Evolutionary conservation across 1,140 invertebrate genomes (phyloP), one percentile per base, ranked within the genome.

Genomic region (Lepidurus apus): DNA sequence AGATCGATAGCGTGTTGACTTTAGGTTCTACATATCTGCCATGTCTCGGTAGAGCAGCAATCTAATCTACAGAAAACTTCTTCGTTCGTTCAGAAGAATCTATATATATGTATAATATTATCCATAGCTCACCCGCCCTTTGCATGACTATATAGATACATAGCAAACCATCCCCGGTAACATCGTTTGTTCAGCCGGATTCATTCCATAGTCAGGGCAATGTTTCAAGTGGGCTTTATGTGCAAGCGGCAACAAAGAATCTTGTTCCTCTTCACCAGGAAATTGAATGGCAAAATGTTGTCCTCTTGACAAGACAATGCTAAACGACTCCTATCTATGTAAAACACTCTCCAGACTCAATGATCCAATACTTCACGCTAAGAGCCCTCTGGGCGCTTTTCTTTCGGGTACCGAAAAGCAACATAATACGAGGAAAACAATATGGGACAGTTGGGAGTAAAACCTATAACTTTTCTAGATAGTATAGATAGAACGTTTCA

Each of bases 211-310:
- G 21, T 21, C 13, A n/a, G 53, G 8, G 17, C 53, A 65, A 65
- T 65, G 53, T 65, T 65, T 65, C 53, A 65, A 65, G 53, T 65
- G 13, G 17, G 13, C 53, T 65, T 17, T 17, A 65, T 7, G 17
- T 11, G 17, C 53, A 7, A 17, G 9, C 53, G 53, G 53, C 21
- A 34, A 47, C 53, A 65, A 17, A 21, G 21, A 65, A 17, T 21
- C 34, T 2, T 34, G 34, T 34, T 34, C 34, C 34, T 34, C 34
- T 34, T 34, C 34, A 34, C 34, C 3, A 4, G 7, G 53, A 17
- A 65, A 17, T 65, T 65, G 53, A 65, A 65, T 65, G 53, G 53
- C 53, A 65, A n/a, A 65, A 65, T 17, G 53, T 65, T 65, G 53
- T 17, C 53, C 53, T 13, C 53, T 65, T 65, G 53, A 17, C 53